Conservation (phyloP, 2,113 vertebrate genomes). For the Garra rufa region DNA sequence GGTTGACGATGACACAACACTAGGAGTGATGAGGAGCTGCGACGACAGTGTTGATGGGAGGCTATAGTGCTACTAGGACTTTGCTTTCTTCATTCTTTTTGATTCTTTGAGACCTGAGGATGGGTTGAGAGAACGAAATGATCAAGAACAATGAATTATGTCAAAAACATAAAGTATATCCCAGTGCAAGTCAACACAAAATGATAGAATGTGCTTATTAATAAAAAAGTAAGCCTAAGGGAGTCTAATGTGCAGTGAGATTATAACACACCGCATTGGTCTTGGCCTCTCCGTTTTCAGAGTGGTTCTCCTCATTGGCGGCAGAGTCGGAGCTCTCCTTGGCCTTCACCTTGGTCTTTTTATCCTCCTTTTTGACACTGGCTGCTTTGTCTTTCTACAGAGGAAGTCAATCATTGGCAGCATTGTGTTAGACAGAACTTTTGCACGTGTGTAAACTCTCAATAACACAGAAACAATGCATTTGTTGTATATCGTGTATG, state of each 20-base stretch:
- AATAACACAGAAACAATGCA: not conserved
- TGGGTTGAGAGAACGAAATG: conserved; percentile 23
- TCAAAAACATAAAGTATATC: no score
- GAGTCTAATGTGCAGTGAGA: not conserved
- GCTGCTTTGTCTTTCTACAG: conserved; percentile 89
- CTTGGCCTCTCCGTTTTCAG: conserved; percentile 93
- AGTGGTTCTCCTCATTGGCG: conserved; percentile 89
- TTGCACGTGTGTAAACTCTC: not conserved
- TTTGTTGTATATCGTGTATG: no score
- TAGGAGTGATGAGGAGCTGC: conserved; percentile 53
- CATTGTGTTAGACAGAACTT: not conserved
- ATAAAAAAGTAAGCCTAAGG: no score
- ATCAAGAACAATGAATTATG: not conserved
- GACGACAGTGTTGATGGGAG: conserved; percentile 42
- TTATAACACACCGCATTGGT: conserved; percentile 82
- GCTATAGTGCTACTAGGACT: conserved; percentile 82
- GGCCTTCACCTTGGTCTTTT: conserved; percentile 85
- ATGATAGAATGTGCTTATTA: no score
- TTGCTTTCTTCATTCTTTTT: conserved; percentile 77
- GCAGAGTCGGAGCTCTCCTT: conserved; percentile 86
- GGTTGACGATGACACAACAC: conserved; percentile 76
- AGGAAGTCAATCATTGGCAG: not conserved
- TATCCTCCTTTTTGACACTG: conserved; percentile 88
- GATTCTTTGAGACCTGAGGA: conserved; percentile 74
- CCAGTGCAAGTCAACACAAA: no score